Percentiles rank a stretch among this genome's conserved stretches.
Evolutionary conservation across 2,113 vertebrate genomes (phyloP).

Genomic region (Danio rerio): GRCz12tu NC_133187.1:13928501-13929000

Average conservation of each 20-base stretch:
- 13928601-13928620: no score
- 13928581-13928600: no score
- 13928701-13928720: no score
- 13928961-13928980: background rate
- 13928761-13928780: background rate
- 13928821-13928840: conserved; percentile 87
- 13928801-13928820: background rate
- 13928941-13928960: background rate
- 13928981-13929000: background rate
- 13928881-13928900: conserved; percentile 96
- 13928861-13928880: conserved; percentile 93
- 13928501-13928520: conserved; percentile 84
- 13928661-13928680: no score
- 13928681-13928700: no score
- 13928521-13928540: no score
- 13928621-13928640: no score
- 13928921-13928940: background rate
- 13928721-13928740: no score
- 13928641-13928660: no score
- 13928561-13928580: no score
- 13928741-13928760: no score
- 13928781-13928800: background rate
- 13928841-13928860: conserved; percentile 96
- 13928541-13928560: no score
- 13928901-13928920: conserved; percentile 96